phyloP scores from a whole-genome alignment of 2,888 invertebrate genomes.

The Dascillus cervinus region DNA sequence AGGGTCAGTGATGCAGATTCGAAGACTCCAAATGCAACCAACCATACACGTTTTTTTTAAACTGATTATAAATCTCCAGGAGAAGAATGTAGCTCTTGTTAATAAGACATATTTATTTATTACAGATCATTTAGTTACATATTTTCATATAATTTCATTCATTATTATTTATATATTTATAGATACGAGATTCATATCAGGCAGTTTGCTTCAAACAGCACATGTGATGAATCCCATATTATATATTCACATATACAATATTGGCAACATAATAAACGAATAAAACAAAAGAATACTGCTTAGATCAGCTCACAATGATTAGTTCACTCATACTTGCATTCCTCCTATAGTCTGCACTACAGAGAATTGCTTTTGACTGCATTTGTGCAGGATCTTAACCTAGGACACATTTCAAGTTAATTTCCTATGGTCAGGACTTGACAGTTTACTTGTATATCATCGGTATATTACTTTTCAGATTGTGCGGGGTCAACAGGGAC shows the following conservation, averaged over 20 bases:
- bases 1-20: too few relatives aligned
- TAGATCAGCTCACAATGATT: slow-evolving; percentile 37
- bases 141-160: slow-evolving; percentile 39
- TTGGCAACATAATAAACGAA: slow-evolving; percentile 33
- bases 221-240: slow-evolving; percentile 32
- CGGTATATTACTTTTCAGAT: slow-evolving; percentile 29
- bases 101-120: slow-evolving; percentile 41
- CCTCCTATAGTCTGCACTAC: slow-evolving; percentile 27
- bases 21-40: too few relatives aligned
- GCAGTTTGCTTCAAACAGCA: slow-evolving; percentile 31
- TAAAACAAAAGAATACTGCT: slow-evolving; percentile 38
- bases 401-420: slow-evolving; percentile 12
- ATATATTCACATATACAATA: slow-evolving; percentile 37
- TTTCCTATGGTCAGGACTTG: slow-evolving; percentile 12
- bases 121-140: slow-evolving; percentile 40
- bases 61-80: too few relatives aligned
- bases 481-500: too few relatives aligned
- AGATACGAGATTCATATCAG: slow-evolving; percentile 40
- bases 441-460: slow-evolving; percentile 24
- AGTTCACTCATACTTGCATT: slow-evolving; percentile 29
- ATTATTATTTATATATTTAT: slow-evolving; percentile 41
- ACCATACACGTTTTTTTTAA: too few relatives aligned
- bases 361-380: slow-evolving; percentile 38
- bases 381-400: slow-evolving; percentile 26
- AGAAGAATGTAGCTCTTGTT: too few relatives aligned